Base-by-base conservation (phyloP, 53 echinoderm and acorn worm species). In the Crossaster papposus region DNA sequence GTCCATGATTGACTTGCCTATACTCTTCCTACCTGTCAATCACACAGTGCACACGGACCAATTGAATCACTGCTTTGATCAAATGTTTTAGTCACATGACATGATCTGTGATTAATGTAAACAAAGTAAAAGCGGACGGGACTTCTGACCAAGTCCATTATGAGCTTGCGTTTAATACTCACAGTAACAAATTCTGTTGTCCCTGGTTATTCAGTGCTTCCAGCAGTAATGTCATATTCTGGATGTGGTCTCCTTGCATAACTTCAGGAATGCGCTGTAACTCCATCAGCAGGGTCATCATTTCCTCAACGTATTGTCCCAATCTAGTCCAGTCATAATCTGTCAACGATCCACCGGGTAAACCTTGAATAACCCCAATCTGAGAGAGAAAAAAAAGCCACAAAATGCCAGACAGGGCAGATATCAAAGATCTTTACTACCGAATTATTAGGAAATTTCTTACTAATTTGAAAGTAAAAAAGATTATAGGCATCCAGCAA, bases 271-370 rank as follows among this genome's bases (percentile, higher is more conserved):
- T 24, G 6, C 14, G 3, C 15, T 54, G 36, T 12, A 80, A 38
- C 63, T 91, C 77, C 3, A 23, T 62, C 18, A 87, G n/a, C 18
- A 91, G 63, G 38, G 81, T 14, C 3, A 14, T 28, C 1, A 86
- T 18, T 22, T 91, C 91, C 81, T 87, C 71, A 0, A 73, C 63
- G 30, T 62, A 55, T 55, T 44, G 23, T 36, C 44, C 54, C 5
- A 91, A 23, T 31, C 7, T 23, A 10, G 71, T 72, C 91, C 81
- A 81, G 55, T 91, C 91, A 44, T 71, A 85, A 55, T 78, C 32
- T 17, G 36, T 37, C 10, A 30, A 26, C 15, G 86, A 26, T 58
- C 32, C 51, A 13, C 85, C 34, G 0, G 79, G 29, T 12, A 28
- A 18, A 26, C 65, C 33, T 20, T 68, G 68, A 23, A 85, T 85